Evolutionary conservation across 2,888 invertebrate genomes (phyloP), one percentile per base, ranked within the genome.

Genomic region (Tyria jacobaeae): DNA sequence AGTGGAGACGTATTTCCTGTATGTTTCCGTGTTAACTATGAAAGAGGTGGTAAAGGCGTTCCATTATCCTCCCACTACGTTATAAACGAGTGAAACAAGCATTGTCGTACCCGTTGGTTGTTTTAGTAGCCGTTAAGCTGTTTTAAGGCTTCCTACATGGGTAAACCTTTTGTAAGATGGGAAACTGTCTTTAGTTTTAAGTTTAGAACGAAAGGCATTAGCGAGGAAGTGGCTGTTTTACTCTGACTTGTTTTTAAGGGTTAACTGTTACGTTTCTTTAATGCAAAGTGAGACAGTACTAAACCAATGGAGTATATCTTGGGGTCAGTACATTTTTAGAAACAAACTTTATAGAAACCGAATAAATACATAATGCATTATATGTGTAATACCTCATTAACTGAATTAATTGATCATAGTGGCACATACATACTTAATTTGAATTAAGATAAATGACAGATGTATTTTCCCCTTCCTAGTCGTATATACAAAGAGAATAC

Each of bases 71-170:
- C 64, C 52, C 51, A 52, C 64, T 44, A 53, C 63, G 75, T 62
- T 65, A 64, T 76, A 72, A 76, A 75, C 68, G 70, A 62, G 62
- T 72, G 58, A 65, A 73, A 75, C 71, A 71, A 61, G 71, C 72
- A 62, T 68, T 72, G 72, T 65, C 72, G 55, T 51, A 47, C 63
- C 62, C 62, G 50, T 66, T 65, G 60, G 66, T 72, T 75, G 75
- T 75, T 76, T 76, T 76, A 76, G 75, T 57, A 64, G 62, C 62
- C 65, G 64, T 76, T 76, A 76, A 76, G 61, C 68, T 68, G 68
- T 70, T 76, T 74, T 76, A 74, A 75, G 70, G 70, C 65, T 64
- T 62, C 48, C 63, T 62, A 55, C 64, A 50, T 57, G 53, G 24
- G 47, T 49, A 37, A 49, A 52, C 64, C 59, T 66, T 60, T 61